These are phyloP conservation scores for Cnemophilus loriae DNA, from an alignment of 2,113 vertebrate species.

Conservation along the genomic window DNA sequence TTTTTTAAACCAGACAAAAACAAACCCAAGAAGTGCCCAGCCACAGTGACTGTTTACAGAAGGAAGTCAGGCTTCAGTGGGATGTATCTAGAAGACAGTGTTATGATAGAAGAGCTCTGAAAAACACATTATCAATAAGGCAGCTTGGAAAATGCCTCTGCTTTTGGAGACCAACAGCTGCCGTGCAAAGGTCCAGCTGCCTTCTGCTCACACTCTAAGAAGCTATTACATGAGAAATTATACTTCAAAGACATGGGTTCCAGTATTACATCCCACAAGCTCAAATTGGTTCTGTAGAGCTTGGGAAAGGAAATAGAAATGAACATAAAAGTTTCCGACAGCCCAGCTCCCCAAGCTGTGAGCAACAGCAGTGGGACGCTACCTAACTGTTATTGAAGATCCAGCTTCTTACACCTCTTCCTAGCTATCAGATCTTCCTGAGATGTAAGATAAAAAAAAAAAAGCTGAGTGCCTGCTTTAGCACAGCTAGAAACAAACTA, in stretches of 20 bases:
- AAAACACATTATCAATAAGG: not conserved
- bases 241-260: not conserved
- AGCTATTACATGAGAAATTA: not conserved
- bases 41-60: not conserved
- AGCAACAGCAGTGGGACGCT: not conserved
- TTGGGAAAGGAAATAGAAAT: not conserved
- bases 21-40: fast-evolving
- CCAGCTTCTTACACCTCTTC: not conserved
- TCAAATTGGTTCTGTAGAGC: not conserved
- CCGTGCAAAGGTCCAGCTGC: not conserved
- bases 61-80: not conserved
- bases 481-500: not conserved
- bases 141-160: not conserved
- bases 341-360: not conserved
- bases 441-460: not conserved
- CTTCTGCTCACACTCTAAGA: not conserved
- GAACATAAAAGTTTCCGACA: not conserved
- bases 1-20: not conserved
- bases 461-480: not conserved
- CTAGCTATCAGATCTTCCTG: not conserved
- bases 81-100: not conserved
- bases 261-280: not conserved
- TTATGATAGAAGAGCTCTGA: not conserved
- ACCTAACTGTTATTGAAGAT: not conserved
- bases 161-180: not conserved